These are phyloP conservation scores for Serilophus lunatus DNA, from an alignment of 2,113 vertebrate genomes.

Conservation along the genomic window DNA sequence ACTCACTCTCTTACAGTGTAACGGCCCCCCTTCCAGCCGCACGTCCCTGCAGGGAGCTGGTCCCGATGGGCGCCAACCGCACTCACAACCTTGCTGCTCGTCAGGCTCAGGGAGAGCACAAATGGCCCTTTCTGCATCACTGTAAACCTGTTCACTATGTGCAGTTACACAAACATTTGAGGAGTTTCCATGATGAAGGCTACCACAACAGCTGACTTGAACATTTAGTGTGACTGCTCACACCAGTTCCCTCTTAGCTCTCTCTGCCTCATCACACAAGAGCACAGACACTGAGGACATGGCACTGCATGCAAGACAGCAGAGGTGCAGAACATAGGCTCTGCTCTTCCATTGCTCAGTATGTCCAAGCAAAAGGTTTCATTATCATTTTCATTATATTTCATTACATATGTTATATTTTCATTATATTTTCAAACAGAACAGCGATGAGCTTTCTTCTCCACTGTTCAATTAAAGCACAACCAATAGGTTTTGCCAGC, in stretches of 20 bases:
- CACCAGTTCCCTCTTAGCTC: background rate
- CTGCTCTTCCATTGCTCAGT: background rate
- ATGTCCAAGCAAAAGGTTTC: background rate
- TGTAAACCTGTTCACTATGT: fast-evolving
- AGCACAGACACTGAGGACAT: background rate
- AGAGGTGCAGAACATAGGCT: background rate
- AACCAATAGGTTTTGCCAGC: background rate
- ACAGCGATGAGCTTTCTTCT: background rate
- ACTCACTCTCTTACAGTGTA: slow-evolving; percentile 99
- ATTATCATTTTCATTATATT: background rate
- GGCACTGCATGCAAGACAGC: background rate
- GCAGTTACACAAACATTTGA: background rate
- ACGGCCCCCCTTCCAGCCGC: slow-evolving; percentile 92
- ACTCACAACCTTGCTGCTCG: background rate
- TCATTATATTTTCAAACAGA: background rate
- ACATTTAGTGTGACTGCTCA: background rate
- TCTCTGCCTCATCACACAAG: background rate
- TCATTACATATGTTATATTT: too few relatives aligned
- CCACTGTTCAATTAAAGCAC: background rate
- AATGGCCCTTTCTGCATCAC: fast-evolving
- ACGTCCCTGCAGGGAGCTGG: background rate
- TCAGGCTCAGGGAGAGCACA: background rate
- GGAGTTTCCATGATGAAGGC: background rate
- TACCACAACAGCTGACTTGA: fast-evolving
- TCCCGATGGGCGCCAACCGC: background rate